Evolutionary conservation across 2,797 vertebrate species (phyloP), one percentile per base, ranked within the genome.

Genomic region (Pristis pectinata): DNA sequence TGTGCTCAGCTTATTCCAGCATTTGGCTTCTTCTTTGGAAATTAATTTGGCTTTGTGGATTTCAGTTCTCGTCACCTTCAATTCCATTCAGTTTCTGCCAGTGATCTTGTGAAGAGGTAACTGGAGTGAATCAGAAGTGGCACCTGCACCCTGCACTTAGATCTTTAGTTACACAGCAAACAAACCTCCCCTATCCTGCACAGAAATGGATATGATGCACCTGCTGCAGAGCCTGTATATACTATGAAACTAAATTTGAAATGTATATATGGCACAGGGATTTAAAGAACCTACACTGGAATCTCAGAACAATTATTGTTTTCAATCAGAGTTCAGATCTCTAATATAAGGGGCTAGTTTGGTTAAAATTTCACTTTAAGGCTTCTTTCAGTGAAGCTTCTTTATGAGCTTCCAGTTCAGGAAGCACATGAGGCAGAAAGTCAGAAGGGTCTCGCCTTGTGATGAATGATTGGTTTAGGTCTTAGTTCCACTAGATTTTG

Each of bases 81-180:
- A 96, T 97, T 97, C 96, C 96, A 96, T 96, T 97, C 95, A 95
- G 96, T 96, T 97, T 96, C 96, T 93, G 95, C 0, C 59, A 96
- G 94, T 96, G 96, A 96, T 96, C 96, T 94, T 95, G 95, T 96
- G 96, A 95, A 56, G 70, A 74, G 92, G 95, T 96, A 96, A 97
- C 96, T 96, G 96, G 96, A 96, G 95, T 97, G 96, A 97, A 96
- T 96, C 96, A 95, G 95, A 95, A 96, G 96, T 95, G 95, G 96
- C 95, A 96, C 95, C 82, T 87, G 95, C 95, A 95, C 67, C 95
- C 94, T 89, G 94, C 94, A 64, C 15, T 94, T 0, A 59, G 34
- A 95, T 95, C 97, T 97, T 95, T 0, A 0, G 95, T 96, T 96
- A 97, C 96, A 95, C 94, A 96, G 95, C 95, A 95, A 96, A 95